Evolutionary conservation across 2,113 vertebrate species (phyloP).

Genomic region (Copsychus sechellarum): DNA sequence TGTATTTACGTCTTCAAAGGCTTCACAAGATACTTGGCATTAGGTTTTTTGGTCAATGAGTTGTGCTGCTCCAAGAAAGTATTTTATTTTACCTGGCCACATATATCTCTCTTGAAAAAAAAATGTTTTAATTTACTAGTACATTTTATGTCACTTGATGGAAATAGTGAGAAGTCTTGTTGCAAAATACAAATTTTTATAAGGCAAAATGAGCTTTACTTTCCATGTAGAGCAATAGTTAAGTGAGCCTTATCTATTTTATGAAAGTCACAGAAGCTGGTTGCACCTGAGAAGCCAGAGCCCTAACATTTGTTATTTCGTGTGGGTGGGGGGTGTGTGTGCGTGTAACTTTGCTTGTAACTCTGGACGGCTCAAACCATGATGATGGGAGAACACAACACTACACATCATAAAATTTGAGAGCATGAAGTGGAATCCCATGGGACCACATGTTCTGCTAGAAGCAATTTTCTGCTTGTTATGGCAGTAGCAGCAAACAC

Average conservation of each 20-base stretch:
- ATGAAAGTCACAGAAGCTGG: background rate
- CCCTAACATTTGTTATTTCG: background rate
- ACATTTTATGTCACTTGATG: background rate
- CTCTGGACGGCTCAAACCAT: background rate
- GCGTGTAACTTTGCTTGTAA: background rate
- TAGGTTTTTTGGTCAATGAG: background rate
- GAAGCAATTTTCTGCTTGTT: background rate
- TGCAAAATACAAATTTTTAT: background rate
- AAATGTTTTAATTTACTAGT: background rate
- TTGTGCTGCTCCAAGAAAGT: background rate
- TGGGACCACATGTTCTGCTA: background rate
- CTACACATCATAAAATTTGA: background rate
- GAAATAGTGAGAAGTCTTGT: background rate
- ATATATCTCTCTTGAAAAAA: background rate
- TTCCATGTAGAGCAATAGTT: background rate
- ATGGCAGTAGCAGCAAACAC: background rate
- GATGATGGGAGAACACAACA: background rate
- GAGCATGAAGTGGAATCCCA: background rate
- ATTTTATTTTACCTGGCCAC: background rate
- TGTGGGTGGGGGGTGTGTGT: background rate
- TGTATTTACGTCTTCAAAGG: background rate
- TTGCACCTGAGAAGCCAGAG: background rate
- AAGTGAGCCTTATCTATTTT: background rate
- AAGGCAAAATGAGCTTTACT: background rate
- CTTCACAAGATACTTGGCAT: background rate